Percentiles rank a stretch among this genome's conserved stretches.
phyloP scores from a whole-genome alignment of 2,797 vertebrate species.

The Novumbra hubbsi region DNA sequence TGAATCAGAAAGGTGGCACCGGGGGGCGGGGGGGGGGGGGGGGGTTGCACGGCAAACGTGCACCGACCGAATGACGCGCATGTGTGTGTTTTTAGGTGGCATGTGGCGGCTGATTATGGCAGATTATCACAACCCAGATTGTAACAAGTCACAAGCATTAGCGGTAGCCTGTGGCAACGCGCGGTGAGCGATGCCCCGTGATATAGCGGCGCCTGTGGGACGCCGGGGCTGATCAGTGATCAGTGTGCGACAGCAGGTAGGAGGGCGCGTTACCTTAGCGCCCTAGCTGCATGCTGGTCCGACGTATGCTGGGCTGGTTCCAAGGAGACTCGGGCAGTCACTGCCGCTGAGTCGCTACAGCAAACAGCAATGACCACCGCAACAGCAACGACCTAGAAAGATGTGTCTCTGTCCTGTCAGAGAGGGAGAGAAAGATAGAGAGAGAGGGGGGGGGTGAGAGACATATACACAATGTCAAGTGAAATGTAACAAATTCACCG shows the following conservation, averaged over 20 bases:
- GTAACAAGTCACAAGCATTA: conserved; percentile 59
- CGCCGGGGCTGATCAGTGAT: conserved; percentile 8
- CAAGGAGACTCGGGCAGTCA: conserved; percentile 77
- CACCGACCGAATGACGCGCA: conserved; percentile 67
- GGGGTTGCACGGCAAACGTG: conserved; percentile 55
- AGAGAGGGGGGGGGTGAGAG: conserved; percentile 21
- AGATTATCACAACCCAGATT: conserved; percentile 79
- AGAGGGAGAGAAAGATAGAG: conserved; percentile 42
- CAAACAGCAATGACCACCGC: conserved; percentile 71
- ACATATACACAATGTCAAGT: conserved; percentile 68
- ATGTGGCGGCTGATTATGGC: conserved; percentile 77
- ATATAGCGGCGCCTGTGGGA: conserved; percentile 60
- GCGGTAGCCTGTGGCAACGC: conserved; percentile 54
- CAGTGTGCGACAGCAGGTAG: conserved; percentile 13
- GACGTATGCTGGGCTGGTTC: conserved; percentile 83
- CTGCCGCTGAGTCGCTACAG: conserved; percentile 73
- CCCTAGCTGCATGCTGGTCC: conserved; percentile 96
- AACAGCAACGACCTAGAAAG: conserved; percentile 75
- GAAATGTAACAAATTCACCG: conserved; percentile 91
- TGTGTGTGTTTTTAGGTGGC: conserved; percentile 73
- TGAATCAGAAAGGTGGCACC: conserved; percentile 65
- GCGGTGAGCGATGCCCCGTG: conserved; percentile 59
- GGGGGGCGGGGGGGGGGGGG: conserved; percentile 41
- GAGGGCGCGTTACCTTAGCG: conserved; percentile 87
- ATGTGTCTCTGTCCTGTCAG: conserved; percentile 76